Evolutionary conservation across 2,113 vertebrate species (phyloP), one percentile per base, ranked within the genome.

Genomic region (Sebastes schlegelii): DNA sequence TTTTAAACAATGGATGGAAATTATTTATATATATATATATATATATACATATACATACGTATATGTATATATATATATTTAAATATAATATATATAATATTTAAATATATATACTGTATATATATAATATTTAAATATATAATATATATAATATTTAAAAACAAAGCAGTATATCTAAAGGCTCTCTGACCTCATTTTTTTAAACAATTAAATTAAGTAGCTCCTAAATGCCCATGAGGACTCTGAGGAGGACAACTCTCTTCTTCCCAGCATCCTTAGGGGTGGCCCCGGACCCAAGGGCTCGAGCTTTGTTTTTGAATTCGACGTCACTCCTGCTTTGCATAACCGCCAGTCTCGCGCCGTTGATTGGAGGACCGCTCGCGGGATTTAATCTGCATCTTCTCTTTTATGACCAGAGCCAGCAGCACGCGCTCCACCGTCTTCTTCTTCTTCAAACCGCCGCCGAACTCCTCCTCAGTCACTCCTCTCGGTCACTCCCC

Each of bases 351-450:
- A 26, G 34, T 46, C 61, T 80, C 79, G 42, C 57, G 83, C 58
- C 8, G 52, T 6, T 91, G 90, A 94, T 95, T 94, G 93, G 92
- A n/a, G 93, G 92, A n/a, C 69, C 19, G n/a, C 49, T 14, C 6
- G 45, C 45, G 79, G 48, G 85, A 54, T 73, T 84, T 88, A 74
- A 91, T 86, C 64, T 81, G 48, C 86, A 58, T 86, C 64, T 77
- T 74, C 40, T 48, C 45, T 51, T 63, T 71, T 45, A 14, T 8
- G 49, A 71, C 4, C 68, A 4, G 34, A 34, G 34, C 71, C 83
- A 77, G 34, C 34, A 34, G 34, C 34, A 34, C 34, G 34, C 79
- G 58, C 66, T 82, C 75, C 73, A 43, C 66, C 21, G 68, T 84
- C 71, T 74, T 84, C 74, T 68, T 69, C 21, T 71, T 84, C 71